Percentiles rank a stretch among this genome's conserved stretches.
These are phyloP conservation scores for Damaliscus lunatus DNA, from an alignment of 2,113 vertebrate species.

Conservation along the genomic window DNA sequence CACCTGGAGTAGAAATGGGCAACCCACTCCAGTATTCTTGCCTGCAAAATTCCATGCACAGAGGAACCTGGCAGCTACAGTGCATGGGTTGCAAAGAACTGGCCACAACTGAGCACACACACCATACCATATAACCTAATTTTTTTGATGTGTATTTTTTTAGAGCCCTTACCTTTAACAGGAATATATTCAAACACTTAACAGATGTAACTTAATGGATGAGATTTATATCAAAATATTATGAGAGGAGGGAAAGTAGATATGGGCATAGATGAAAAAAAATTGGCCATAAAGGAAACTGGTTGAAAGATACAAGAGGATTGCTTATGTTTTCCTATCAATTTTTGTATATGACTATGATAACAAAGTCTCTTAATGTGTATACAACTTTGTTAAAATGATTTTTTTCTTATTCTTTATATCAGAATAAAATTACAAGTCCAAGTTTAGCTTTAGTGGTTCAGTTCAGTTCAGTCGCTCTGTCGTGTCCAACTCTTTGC, in stretches of 20 bases:
- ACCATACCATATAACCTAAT: not conserved
- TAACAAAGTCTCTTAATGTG: not conserved
- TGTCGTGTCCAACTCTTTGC: too few relatives aligned
- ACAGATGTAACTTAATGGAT: not conserved
- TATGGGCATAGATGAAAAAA: not conserved
- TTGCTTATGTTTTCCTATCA: not conserved
- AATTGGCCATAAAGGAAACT: not conserved
- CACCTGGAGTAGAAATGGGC: not conserved
- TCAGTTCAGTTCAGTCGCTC: too few relatives aligned
- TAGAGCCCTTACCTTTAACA: not conserved
- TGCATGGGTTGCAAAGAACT: not conserved
- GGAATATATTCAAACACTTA: not conserved
- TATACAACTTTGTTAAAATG: not conserved
- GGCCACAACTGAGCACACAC: not conserved
- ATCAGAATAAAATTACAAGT: not conserved
- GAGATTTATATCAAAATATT: not conserved
- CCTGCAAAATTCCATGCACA: not conserved
- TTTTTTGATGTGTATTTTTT: not conserved
- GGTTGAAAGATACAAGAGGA: not conserved
- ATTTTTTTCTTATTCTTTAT: not conserved
- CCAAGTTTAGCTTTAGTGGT: not conserved
- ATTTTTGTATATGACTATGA: not conserved
- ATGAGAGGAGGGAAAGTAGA: not conserved
- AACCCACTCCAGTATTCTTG: not conserved
- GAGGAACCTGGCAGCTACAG: not conserved